Percentiles rank a stretch among this genome's conserved stretches.
Conservation (phyloP, 2,888 invertebrate genomes). For the Tetrapedia diversipes region DNA sequence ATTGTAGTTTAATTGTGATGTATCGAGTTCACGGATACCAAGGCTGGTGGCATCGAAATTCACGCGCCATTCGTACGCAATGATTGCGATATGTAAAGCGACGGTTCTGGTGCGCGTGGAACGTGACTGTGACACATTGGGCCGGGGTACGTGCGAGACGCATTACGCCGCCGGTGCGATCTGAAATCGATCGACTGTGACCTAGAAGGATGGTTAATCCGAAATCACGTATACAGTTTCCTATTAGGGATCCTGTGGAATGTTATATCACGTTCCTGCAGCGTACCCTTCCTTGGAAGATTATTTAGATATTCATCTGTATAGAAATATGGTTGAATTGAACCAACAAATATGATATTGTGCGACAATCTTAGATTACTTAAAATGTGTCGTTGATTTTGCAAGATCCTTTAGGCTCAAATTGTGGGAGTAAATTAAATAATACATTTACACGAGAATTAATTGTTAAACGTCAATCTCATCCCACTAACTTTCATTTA, state of each 20-base stretch:
- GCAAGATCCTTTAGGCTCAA: no score
- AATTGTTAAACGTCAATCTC: no score
- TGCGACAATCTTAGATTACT: no score
- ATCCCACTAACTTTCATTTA: no score
- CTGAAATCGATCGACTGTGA: slow-evolving; percentile 65
- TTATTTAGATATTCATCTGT: not conserved
- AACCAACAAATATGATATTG: no score
- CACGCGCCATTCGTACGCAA: slow-evolving; percentile 23
- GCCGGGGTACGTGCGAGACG: slow-evolving; percentile 52
- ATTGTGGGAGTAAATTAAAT: no score
- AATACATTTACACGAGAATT: no score
- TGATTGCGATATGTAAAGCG: slow-evolving; percentile 32
- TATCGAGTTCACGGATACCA: not conserved
- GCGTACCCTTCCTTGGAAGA: not conserved
- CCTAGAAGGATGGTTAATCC: slow-evolving; percentile 66
- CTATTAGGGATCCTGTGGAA: slow-evolving; percentile 23
- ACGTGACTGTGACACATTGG: slow-evolving; percentile 66
- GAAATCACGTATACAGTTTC: slow-evolving; percentile 6
- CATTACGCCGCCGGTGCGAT: slow-evolving; percentile 56
- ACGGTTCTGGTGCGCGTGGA: slow-evolving; percentile 52
- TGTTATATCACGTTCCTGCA: not conserved
- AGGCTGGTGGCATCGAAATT: slow-evolving; percentile 18
- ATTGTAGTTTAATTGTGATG: not conserved
- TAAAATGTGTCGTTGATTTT: no score
- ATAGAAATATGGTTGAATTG: no score